Evolutionary conservation across 2,888 invertebrate species (phyloP), one percentile per base, ranked within the genome.

Genomic region (Capitulum mitella): DNA sequence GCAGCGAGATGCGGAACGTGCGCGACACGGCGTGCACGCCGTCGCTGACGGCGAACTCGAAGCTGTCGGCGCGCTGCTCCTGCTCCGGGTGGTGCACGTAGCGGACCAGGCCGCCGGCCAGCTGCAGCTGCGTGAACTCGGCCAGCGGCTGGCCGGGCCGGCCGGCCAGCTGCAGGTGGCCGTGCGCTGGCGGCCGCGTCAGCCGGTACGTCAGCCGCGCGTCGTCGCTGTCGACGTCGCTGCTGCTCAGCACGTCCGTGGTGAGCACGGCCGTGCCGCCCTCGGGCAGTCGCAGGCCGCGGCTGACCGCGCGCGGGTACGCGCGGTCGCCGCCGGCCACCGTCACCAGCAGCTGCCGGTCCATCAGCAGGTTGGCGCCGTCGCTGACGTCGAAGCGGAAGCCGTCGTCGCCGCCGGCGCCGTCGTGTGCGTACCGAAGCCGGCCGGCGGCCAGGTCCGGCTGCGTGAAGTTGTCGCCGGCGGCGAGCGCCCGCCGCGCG

Each of bases 341-440:
- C 8, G 83, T 84, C 19, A 86, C 83, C 82, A 85, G 85, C 80
- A 86, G 85, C 78, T 85, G 83, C 8, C 84, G 81, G 80, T 86
- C 85, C 34, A 85, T 84, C 34, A 85, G 83, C 8, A 84, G 83
- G 80, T 86, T 86, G 22, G 84, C 81, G 8, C 85, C 85, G 82
- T 86, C 86, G 8, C 85, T 85, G 19, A 86, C 83, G 80, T 86
- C 86, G 82, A 86, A 85, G 79, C 85, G 85, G 54, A 86, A 83
- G 10, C 85, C 80, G 81, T 86, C 86, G 14, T 83, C 84, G 8
- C 85, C 85, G 34, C 34, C 64, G 37, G 6, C 70, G 10, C 85
- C 85, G 0, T 82, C 83, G 82, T 85, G 85, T 80, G 85, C 85
- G 79, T 86, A 86, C 43, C 82, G 82, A 22, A 86, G 82, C 8